A percentile compares a stretch with the other conserved stretches of the same genome.
Evolutionary conservation across 2,797 vertebrate genomes (phyloP).

Genomic region (Acipenser transmontanus): DNA sequence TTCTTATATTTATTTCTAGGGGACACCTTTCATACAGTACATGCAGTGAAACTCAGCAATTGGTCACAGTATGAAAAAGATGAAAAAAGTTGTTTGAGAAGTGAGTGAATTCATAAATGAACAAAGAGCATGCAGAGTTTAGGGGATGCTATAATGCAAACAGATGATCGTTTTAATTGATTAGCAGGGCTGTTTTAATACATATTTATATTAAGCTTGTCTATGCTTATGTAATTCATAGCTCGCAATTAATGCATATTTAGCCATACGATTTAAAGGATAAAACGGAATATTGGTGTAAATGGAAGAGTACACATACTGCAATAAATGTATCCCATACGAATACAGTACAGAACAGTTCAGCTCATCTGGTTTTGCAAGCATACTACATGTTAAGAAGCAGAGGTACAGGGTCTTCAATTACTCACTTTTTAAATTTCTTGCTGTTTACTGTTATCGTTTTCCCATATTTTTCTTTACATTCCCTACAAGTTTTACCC

Average conservation of each 20-base stretch:
- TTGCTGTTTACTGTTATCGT: too few species aligned
- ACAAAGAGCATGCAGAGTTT: not conserved
- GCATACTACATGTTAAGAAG: constrained; percentile 34
- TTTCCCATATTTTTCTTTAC: too few species aligned
- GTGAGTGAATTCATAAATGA: not conserved
- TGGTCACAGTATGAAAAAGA: too few species aligned
- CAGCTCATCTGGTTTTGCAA: constrained; percentile 25
- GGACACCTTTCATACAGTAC: too few species aligned
- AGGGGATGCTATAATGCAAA: not conserved
- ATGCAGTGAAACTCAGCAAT: too few species aligned
- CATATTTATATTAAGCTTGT: not conserved
- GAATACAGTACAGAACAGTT: constrained; percentile 24
- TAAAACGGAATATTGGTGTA: constrained; percentile 15
- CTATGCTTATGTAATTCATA: not conserved
- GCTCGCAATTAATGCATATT: not conserved
- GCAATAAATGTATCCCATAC: constrained; percentile 28
- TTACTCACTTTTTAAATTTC: constrained; percentile 23
- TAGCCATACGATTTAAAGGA: not conserved
- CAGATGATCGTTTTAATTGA: constrained; percentile 7
- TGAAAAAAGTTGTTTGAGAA: too few species aligned
- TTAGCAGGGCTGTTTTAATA: not conserved
- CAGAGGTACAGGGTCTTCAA: constrained; percentile 34
- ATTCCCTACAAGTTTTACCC: too few species aligned
- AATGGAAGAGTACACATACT: constrained; percentile 5
- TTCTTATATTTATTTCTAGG: too few species aligned